phyloP scores from a whole-genome alignment of 2,888 invertebrate genomes.

The Nipponacmea schrenckii region DNA sequence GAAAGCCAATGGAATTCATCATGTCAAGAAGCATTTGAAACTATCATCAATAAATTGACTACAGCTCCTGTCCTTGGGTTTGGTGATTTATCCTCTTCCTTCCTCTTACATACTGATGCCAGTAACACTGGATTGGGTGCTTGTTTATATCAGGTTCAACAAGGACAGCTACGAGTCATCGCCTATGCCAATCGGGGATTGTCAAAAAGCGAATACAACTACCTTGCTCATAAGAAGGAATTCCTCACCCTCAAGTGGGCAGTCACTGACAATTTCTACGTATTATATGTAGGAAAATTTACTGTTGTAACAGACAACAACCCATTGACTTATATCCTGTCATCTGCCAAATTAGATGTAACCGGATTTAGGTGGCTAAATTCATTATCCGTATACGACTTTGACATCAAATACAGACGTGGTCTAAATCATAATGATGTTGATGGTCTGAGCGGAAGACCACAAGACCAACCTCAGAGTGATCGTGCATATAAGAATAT shows the following conservation, averaged over 20 bases:
- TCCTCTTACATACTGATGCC: no score
- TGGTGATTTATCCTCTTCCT: no score
- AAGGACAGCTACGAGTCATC: no score
- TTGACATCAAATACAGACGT: not conserved
- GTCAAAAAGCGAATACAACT: constrained; percentile 28
- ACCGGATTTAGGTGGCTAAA: not conserved
- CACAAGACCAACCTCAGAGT: not conserved
- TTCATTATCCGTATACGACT: not conserved
- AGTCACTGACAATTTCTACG: constrained; percentile 26
- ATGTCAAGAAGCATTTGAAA: no score
- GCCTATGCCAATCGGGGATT: no score
- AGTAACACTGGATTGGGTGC: no score
- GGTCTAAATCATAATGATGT: constrained; percentile 7
- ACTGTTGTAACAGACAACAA: constrained; percentile 34
- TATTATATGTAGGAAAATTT: constrained; percentile 22
- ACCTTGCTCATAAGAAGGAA: constrained; percentile 30
- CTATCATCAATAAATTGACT: no score
- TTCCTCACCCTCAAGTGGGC: constrained; percentile 32
- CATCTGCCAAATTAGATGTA: not conserved
- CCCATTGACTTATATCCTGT: constrained; percentile 32
- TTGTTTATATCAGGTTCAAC: no score
- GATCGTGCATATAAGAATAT: constrained; percentile 5
- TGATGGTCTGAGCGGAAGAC: not conserved
- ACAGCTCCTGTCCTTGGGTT: no score
- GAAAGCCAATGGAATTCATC: no score